Conservation (phyloP, 2,797 vertebrate species). For the Falco columbarius region DNA sequence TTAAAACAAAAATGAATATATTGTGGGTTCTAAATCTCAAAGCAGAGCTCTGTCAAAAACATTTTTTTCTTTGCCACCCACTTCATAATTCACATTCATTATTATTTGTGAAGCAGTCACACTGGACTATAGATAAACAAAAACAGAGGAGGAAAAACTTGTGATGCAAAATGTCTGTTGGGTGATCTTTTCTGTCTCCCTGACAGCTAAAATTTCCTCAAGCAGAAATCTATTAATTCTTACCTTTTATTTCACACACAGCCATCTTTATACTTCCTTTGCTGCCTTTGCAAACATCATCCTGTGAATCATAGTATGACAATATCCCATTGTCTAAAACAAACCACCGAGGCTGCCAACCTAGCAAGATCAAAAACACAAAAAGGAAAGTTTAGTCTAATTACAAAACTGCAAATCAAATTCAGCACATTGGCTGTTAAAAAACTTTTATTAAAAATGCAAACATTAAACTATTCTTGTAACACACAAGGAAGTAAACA, state of each 20-base stretch:
- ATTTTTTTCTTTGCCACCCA: background rate
- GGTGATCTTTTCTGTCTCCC: background rate
- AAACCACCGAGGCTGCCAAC: constrained; percentile 98
- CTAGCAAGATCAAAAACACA: constrained; percentile 71
- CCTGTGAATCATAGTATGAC: constrained; percentile 96
- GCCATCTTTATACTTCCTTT: constrained; percentile 99
- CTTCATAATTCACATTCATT: background rate
- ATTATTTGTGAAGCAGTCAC: background rate
- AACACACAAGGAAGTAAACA: background rate
- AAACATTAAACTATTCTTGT: background rate
- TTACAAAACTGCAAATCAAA: background rate
- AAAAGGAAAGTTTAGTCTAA: background rate
- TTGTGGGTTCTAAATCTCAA: background rate
- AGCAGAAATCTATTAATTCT: constrained; percentile 1
- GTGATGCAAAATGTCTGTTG: background rate
- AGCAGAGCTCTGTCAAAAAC: background rate
- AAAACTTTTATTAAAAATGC: background rate
- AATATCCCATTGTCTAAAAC: constrained; percentile 92
- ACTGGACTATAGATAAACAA: background rate
- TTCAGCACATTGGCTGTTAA: background rate
- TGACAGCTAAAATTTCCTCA: background rate
- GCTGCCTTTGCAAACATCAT: constrained; percentile 95
- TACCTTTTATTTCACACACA: constrained; percentile 98
- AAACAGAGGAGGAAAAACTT: background rate
- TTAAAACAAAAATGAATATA: background rate